phyloP scores from a whole-genome alignment of 2,797 vertebrate genomes.

The Gephyroberyx darwinii region DNA sequence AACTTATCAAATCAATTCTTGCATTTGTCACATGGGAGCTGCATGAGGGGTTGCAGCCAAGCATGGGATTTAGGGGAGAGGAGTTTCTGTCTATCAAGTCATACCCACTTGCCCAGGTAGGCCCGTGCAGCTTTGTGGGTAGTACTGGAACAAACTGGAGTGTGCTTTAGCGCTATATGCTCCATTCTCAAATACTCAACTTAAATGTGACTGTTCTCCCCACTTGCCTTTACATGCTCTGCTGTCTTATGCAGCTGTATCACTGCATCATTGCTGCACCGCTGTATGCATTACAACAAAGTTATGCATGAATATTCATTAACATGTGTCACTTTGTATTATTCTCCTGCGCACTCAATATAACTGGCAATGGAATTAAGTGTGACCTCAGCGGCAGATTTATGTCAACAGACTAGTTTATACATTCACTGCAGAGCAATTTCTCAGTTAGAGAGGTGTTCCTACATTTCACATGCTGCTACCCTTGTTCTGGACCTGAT shows the following conservation, averaged over 20 bases:
- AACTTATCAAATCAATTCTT: background rate
- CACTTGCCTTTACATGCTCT: conserved; percentile 29
- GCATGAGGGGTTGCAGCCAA: background rate
- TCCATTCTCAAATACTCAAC: background rate
- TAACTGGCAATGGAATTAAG: conserved; percentile 57
- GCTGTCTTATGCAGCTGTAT: conserved; percentile 30
- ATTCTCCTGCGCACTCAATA: conserved; percentile 43
- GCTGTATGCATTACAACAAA: conserved; percentile 45
- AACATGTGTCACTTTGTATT: conserved; percentile 63
- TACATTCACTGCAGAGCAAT: conserved; percentile 64
- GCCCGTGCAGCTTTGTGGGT: background rate
- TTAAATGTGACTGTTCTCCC: conserved; percentile 27
- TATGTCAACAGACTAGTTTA: conserved; percentile 59
- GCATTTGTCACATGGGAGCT: background rate
- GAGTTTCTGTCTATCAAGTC: background rate
- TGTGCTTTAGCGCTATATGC: background rate
- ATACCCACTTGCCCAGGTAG: background rate
- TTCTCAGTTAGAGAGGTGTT: conserved; percentile 64
- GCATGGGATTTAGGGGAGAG: background rate
- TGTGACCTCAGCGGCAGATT: conserved; percentile 69
- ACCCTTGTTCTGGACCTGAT: conserved; percentile 59
- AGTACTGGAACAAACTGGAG: background rate
- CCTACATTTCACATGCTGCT: conserved; percentile 76
- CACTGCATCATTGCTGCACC: conserved; percentile 39
- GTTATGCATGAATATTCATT: conserved; percentile 67